phyloP scores from a whole-genome alignment of 1,140 invertebrate species.

The Drosophila pectinifera region DNA sequence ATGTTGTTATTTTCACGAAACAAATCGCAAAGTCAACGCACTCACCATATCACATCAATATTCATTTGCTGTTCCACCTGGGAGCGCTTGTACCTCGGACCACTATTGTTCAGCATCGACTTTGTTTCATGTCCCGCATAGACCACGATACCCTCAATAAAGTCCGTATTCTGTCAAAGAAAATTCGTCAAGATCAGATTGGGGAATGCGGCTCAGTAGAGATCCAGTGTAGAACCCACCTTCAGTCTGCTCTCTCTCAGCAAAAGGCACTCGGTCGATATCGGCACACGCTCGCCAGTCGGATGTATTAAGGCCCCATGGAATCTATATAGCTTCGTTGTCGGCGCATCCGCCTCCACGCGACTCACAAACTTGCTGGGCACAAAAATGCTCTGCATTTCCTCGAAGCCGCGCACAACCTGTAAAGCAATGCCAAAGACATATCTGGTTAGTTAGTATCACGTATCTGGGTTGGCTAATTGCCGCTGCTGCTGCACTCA shows the following conservation, averaged over 20 bases:
- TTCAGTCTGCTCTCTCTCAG: constrained; percentile 97
- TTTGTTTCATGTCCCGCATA: constrained; percentile 99
- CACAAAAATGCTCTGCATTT: constrained; percentile 90
- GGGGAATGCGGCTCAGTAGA: neutral
- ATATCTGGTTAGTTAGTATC: constrained; percentile 28
- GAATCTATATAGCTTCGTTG: constrained; percentile 98
- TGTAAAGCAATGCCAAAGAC: constrained; percentile 21
- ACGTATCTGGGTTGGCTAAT: constrained; percentile 27
- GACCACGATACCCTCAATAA: constrained; percentile 97
- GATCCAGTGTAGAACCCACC: constrained; percentile 87
- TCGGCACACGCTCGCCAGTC: constrained; percentile 91
- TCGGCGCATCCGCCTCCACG: constrained; percentile 96
- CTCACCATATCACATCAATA: constrained; percentile 95
- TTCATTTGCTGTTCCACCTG: constrained; percentile 97
- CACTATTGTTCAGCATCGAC: constrained; percentile 98
- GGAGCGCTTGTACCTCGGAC: constrained; percentile 97
- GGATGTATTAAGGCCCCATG: constrained; percentile 95
- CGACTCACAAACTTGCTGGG: constrained; percentile 93
- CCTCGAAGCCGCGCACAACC: constrained; percentile 86
- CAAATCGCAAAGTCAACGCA: constrained; percentile 11
- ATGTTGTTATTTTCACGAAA: neutral
- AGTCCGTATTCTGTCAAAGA: constrained; percentile 86
- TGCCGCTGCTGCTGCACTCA: constrained; percentile 72
- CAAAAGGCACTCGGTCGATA: constrained; percentile 96
- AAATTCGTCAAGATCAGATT: neutral